Evolutionary conservation across 2,797 vertebrate species (phyloP).

Genomic region (Jordanella pulchra): DNA sequence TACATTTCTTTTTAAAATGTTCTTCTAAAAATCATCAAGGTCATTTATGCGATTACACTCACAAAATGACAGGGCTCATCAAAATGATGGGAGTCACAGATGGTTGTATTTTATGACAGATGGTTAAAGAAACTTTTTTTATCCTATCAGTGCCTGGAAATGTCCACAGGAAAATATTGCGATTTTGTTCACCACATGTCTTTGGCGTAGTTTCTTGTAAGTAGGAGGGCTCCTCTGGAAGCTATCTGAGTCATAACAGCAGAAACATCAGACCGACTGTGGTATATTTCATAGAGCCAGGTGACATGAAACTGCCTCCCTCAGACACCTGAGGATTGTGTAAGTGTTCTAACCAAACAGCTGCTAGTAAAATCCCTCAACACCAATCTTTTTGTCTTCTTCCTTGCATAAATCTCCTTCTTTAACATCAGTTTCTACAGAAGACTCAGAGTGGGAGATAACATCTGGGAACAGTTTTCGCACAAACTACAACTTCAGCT

Average conservation of each 20-base stretch:
- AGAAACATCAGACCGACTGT: constrained; percentile 28
- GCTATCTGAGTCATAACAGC: constrained; percentile 37
- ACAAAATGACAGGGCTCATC: constrained; percentile 26
- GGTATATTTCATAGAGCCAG: constrained; percentile 32
- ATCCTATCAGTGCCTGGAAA: constrained; percentile 45
- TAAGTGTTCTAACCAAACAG: constrained; percentile 54
- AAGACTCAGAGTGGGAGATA: constrained; percentile 62
- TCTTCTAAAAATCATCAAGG: too few relatives aligned
- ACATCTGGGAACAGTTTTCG: constrained; percentile 34
- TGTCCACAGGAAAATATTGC: constrained; percentile 38
- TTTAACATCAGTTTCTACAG: constrained; percentile 31
- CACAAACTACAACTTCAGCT: constrained; percentile 45
- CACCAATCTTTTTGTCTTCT: constrained; percentile 18
- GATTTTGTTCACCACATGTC: constrained; percentile 8
- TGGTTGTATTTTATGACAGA: constrained; percentile 62
- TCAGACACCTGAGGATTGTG: constrained; percentile 48
- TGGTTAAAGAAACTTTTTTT: constrained; percentile 42
- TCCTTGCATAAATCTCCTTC: constrained; percentile 40
- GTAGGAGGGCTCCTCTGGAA: constrained; percentile 13
- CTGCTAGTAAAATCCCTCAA: constrained; percentile 38
- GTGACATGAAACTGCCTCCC: constrained; percentile 41
- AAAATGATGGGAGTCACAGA: constrained; percentile 46
- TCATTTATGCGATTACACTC: too few relatives aligned
- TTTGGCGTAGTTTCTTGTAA: not conserved
- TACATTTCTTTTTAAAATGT: too few relatives aligned